Evolutionary conservation across 2,113 vertebrate genomes (phyloP).

Genomic region (Probosciger aterrimus): DNA sequence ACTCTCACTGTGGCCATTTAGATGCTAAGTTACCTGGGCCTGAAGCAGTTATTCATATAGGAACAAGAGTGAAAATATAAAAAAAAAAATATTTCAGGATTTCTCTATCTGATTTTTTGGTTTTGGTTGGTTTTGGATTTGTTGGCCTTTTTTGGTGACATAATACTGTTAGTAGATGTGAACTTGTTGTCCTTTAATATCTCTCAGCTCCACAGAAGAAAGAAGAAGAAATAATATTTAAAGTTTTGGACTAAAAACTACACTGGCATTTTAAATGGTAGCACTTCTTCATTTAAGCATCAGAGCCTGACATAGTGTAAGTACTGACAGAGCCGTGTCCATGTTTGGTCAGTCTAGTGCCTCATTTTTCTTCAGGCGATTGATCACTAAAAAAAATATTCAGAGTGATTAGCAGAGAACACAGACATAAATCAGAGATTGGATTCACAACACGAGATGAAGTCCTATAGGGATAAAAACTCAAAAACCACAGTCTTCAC

Average conservation of each 20-base stretch:
- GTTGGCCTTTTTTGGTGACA: not conserved
- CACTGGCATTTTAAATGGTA: not conserved
- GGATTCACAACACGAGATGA: not conserved
- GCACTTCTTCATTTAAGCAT: not conserved
- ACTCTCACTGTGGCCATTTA: not conserved
- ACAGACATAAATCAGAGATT: not conserved
- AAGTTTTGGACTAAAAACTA: not conserved
- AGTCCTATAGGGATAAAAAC: not conserved
- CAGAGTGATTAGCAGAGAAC: not conserved
- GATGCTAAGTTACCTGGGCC: not conserved
- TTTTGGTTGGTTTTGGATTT: not conserved
- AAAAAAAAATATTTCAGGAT: not conserved
- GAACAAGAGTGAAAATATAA: not conserved
- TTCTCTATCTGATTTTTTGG: not conserved
- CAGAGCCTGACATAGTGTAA: not conserved
- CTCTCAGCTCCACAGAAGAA: not conserved
- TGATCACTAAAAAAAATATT: not conserved
- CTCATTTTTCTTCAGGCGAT: not conserved
- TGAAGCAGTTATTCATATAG: not conserved
- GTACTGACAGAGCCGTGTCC: not conserved
- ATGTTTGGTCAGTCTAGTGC: not conserved
- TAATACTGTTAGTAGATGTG: not conserved
- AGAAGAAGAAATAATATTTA: not conserved
- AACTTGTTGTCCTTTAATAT: not conserved
- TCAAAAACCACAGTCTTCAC: not conserved